Percentiles rank a stretch among this genome's conserved stretches.
Conservation (phyloP, 1,140 invertebrate genomes). For the Telenomus remus region DNA sequence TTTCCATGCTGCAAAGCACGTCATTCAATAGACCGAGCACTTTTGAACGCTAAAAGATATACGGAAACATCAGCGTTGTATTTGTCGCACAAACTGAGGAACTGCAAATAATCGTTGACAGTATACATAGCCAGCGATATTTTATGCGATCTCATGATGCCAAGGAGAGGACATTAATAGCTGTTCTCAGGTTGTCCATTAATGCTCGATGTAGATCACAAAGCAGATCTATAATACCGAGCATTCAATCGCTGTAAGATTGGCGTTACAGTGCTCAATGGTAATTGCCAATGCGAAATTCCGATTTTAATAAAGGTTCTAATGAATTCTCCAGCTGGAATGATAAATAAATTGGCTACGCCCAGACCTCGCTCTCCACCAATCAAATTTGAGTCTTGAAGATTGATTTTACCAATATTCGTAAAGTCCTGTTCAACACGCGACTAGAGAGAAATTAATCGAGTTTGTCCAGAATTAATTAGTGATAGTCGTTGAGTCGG, state of each 20-base stretch:
- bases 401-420: not conserved
- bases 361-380: not conserved
- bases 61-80: constrained; percentile 30
- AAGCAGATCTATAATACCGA: too few relatives aligned
- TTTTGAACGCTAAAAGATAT: constrained; percentile 14
- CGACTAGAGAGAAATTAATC: constrained; percentile 1
- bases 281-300: constrained; percentile 10
- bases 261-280: constrained; percentile 38
- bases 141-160: constrained; percentile 40
- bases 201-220: too few relatives aligned
- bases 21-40: constrained; percentile 26
- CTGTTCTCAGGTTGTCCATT: constrained; percentile 24
- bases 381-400: constrained; percentile 1
- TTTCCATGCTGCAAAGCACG: constrained; percentile 1
- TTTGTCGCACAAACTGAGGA: constrained; percentile 41
- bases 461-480: constrained; percentile 13
- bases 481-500: not conserved
- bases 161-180: constrained; percentile 30
- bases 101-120: constrained; percentile 42
- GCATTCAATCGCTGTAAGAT: not conserved
- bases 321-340: constrained; percentile 15
- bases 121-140: constrained; percentile 19
- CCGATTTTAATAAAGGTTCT: constrained; percentile 11
- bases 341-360: constrained; percentile 10
- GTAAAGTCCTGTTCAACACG: too few relatives aligned